phyloP scores from a whole-genome alignment of 2,888 invertebrate genomes.

The Blastobasis adustella region DNA sequence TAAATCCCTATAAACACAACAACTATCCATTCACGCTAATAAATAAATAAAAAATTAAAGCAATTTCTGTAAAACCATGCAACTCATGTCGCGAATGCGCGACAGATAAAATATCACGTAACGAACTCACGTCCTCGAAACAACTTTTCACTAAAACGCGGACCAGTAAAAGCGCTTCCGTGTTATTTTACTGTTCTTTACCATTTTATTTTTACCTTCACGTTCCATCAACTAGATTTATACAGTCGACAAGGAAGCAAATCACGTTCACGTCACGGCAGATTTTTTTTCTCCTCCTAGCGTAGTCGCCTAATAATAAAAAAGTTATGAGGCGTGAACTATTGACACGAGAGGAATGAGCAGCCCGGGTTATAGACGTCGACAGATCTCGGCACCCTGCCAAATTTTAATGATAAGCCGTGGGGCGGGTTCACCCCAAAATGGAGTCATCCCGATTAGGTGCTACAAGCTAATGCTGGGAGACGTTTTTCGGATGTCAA shows the following conservation, averaged over 20 bases:
- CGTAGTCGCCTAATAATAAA: slow-evolving; percentile 25
- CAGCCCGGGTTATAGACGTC: slow-evolving; percentile 14
- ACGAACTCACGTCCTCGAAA: too few relatives aligned
- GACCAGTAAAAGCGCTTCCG: too few relatives aligned
- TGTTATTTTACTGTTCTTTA: too few relatives aligned
- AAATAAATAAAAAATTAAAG: too few relatives aligned
- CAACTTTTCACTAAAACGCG: too few relatives aligned
- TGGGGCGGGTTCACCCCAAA: slow-evolving; percentile 6
- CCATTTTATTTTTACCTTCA: neutral
- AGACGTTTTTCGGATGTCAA: too few relatives aligned
- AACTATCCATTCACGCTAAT: too few relatives aligned
- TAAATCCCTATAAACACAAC: too few relatives aligned
- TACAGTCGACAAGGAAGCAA: slow-evolving; percentile 1
- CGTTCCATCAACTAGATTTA: neutral
- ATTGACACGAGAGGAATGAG: slow-evolving; percentile 35
- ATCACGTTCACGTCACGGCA: slow-evolving; percentile 3
- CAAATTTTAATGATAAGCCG: slow-evolving; percentile 33
- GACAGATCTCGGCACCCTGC: slow-evolving; percentile 29
- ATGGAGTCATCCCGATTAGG: slow-evolving; percentile 3
- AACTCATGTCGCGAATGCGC: too few relatives aligned
- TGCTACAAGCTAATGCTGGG: neutral
- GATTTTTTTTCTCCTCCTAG: slow-evolving; percentile 10
- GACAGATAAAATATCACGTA: too few relatives aligned
- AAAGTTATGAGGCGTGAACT: slow-evolving; percentile 32
- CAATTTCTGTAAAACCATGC: too few relatives aligned